Percentiles rank a stretch among this genome's conserved stretches.
phyloP scores from a whole-genome alignment of 2,888 invertebrate species.

The Hoplodrina blanda region DNA sequence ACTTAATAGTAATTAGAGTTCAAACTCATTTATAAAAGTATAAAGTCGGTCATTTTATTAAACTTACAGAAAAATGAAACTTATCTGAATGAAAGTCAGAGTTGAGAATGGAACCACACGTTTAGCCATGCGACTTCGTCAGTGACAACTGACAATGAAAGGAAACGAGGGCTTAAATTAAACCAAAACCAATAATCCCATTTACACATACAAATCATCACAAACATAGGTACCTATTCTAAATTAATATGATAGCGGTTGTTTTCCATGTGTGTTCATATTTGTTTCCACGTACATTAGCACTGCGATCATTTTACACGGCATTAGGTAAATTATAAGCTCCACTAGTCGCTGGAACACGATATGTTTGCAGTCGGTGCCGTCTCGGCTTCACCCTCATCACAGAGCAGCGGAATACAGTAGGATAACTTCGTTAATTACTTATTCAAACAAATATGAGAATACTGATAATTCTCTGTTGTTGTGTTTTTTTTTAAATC shows the following conservation, averaged over 20 bases:
- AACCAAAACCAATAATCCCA: background rate
- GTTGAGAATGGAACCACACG: too few species aligned
- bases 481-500: background rate
- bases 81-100: too few species aligned
- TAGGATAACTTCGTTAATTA: slow-evolving; percentile 31
- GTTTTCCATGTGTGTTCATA: slow-evolving; percentile 68
- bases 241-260: slow-evolving; percentile 35
- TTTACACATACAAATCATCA: slow-evolving; percentile 15
- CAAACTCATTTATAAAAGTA: too few species aligned
- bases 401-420: slow-evolving; percentile 66
- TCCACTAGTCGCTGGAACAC: slow-evolving; percentile 83
- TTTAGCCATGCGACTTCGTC: too few species aligned
- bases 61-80: too few species aligned
- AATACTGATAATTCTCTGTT: too few species aligned
- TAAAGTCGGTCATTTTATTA: too few species aligned
- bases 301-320: slow-evolving; percentile 85
- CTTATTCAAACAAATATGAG: background rate
- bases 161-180: too few species aligned
- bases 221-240: slow-evolving; percentile 33
- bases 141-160: too few species aligned
- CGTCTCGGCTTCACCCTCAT: slow-evolving; percentile 74
- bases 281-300: slow-evolving; percentile 83
- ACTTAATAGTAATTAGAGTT: too few species aligned
- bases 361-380: slow-evolving; percentile 86
- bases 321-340: slow-evolving; percentile 90